These are phyloP conservation scores for Pogonognathellus flavescens DNA, from an alignment of 1,140 invertebrate species.

Conservation along the genomic window DNA sequence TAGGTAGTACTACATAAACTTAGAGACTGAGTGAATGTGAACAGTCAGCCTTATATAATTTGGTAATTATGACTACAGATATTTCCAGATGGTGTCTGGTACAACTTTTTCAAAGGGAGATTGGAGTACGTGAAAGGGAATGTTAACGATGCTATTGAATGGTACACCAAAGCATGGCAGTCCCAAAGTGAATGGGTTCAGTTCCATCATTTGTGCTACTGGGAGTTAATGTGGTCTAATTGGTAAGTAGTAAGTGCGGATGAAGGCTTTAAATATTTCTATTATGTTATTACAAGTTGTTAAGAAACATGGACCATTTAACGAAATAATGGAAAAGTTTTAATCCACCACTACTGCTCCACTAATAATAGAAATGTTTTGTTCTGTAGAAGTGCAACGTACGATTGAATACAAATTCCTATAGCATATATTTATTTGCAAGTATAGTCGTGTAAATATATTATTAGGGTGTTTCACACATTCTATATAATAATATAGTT, in stretches of 20 bases:
- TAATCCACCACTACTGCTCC: too few relatives aligned
- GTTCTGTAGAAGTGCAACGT: too few relatives aligned
- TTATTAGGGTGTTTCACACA: too few relatives aligned
- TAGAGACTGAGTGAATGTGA: neutral
- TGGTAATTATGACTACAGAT: slow-evolving; percentile 69
- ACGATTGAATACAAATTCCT: too few relatives aligned
- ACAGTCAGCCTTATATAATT: neutral
- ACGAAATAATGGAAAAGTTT: too few relatives aligned
- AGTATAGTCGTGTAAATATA: too few relatives aligned
- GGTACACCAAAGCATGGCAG: slow-evolving; percentile 87
- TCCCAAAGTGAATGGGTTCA: slow-evolving; percentile 91
- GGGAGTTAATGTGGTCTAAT: slow-evolving; percentile 94
- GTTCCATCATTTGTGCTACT: slow-evolving; percentile 95
- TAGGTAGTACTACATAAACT: neutral
- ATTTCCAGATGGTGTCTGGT: slow-evolving; percentile 90
- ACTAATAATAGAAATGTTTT: too few relatives aligned
- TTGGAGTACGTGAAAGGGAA: slow-evolving; percentile 86
- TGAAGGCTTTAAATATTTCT: too few relatives aligned
- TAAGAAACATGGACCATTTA: too few relatives aligned
- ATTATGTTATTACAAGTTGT: too few relatives aligned
- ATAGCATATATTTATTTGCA: too few relatives aligned
- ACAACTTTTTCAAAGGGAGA: slow-evolving; percentile 91
- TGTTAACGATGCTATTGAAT: slow-evolving; percentile 78
- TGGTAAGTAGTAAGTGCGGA: slow-evolving; percentile 78
- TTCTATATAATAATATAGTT: too few relatives aligned